Conservation (phyloP, 1,140 invertebrate species). For the Megalopta genalis region DNA sequence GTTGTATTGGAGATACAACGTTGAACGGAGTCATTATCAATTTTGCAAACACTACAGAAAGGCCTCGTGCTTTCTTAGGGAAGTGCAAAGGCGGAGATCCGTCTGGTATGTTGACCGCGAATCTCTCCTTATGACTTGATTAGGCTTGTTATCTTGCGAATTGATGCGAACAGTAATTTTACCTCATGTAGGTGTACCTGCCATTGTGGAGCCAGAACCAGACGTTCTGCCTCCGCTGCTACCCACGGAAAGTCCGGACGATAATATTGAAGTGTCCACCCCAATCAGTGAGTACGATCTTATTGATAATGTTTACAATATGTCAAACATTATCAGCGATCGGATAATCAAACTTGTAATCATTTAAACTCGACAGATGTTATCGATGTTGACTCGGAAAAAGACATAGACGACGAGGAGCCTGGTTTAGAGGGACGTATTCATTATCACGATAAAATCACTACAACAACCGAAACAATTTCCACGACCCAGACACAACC, state of each 20-base stretch:
- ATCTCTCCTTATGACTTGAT: no score
- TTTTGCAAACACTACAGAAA: conserved; percentile 87
- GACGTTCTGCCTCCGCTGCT: conserved; percentile 53
- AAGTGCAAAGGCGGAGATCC: conserved; percentile 80
- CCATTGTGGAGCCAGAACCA: conserved; percentile 42
- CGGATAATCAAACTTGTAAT: not conserved
- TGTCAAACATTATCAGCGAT: not conserved
- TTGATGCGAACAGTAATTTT: not conserved
- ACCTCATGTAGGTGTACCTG: conserved; percentile 35
- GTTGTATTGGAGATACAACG: conserved; percentile 93
- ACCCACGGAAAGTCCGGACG: conserved; percentile 56
- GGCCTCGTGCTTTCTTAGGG: conserved; percentile 84
- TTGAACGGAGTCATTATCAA: conserved; percentile 90
- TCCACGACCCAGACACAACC: conserved; percentile 44
- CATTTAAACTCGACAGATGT: conserved; percentile 53
- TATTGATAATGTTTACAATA: not conserved
- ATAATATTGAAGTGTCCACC: conserved; percentile 59
- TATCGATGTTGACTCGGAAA: conserved; percentile 62
- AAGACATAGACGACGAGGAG: conserved; percentile 56
- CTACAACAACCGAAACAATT: conserved; percentile 41
- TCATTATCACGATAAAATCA: conserved; percentile 31
- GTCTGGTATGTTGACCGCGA: conserved; percentile 26
- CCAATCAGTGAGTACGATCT: conserved; percentile 63
- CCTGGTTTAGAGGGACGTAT: conserved; percentile 55
- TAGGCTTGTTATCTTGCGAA: no score